These are phyloP conservation scores for Palythoa caribaeorum DNA, from an alignment of 92 coral and sea anemone genomes.

Conservation along the genomic window DNA sequence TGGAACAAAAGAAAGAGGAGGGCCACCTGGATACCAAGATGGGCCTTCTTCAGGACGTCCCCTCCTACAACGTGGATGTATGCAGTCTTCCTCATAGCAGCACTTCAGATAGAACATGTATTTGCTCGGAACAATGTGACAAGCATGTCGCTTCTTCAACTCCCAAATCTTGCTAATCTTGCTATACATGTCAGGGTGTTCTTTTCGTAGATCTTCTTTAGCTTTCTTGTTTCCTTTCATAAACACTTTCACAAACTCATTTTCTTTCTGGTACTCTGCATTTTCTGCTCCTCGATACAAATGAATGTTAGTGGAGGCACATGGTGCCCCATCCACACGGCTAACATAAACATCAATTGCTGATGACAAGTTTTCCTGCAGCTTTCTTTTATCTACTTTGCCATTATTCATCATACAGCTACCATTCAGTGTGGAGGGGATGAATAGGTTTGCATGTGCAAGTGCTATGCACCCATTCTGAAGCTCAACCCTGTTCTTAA, in stretches of 20 bases:
- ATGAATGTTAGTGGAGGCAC: slow-evolving; percentile 51
- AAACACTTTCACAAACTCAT: slow-evolving; percentile 44
- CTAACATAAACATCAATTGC: no score
- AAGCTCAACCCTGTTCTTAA: no score
- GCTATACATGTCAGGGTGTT: slow-evolving; percentile 47
- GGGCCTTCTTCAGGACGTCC: slow-evolving; percentile 50
- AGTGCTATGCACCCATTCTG: no score
- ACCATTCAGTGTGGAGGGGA: no score
- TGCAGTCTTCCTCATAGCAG: slow-evolving; percentile 44
- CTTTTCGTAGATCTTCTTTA: slow-evolving; percentile 6
- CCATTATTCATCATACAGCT: no score
- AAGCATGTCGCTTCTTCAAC: slow-evolving; percentile 38
- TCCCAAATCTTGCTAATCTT: slow-evolving; percentile 25
- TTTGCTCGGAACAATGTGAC: slow-evolving; percentile 43
- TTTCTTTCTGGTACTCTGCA: slow-evolving; percentile 3
- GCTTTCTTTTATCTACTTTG: no score
- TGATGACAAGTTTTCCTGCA: no score
- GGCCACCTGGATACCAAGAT: slow-evolving; percentile 53
- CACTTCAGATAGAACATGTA: slow-evolving; percentile 48
- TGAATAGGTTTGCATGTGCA: no score
- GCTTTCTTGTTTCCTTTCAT: slow-evolving; percentile 31
- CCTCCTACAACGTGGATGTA: slow-evolving; percentile 53
- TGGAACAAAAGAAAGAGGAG: slow-evolving; percentile 49
- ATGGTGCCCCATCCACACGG: slow-evolving; percentile 1
- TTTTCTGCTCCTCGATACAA: slow-evolving; percentile 46